Conservation (phyloP, 2,113 vertebrate species). For the Pelecanus crispus region DNA sequence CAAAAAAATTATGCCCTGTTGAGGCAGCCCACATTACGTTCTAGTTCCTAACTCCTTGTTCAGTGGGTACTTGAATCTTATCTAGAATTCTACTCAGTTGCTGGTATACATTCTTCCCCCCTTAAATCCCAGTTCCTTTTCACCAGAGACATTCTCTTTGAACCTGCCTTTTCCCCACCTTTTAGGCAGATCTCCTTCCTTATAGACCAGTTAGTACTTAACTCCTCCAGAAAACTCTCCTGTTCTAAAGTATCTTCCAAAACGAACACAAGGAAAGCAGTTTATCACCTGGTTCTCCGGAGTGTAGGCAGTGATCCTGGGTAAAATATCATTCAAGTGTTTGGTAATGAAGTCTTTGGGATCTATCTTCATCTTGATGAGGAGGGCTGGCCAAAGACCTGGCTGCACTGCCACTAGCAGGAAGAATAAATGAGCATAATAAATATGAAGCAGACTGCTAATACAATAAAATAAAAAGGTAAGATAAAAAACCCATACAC, state of each 20-base stretch:
- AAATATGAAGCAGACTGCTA: background rate
- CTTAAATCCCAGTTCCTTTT: background rate
- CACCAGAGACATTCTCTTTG: background rate
- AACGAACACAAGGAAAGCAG: background rate
- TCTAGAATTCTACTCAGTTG: background rate
- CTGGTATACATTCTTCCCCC: background rate
- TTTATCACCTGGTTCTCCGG: constrained; percentile 78
- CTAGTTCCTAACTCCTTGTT: background rate
- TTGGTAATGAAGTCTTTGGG: constrained; percentile 83
- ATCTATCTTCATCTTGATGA: constrained; percentile 87
- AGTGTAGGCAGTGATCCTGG: constrained; percentile 76
- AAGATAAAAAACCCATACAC: background rate
- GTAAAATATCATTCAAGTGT: constrained; percentile 83
- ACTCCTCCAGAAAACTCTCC: background rate
- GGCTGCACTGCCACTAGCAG: constrained; percentile 77
- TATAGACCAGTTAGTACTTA: background rate
- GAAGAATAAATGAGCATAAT: background rate
- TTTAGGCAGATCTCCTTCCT: background rate
- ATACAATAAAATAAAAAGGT: background rate
- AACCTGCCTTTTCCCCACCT: background rate
- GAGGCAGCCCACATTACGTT: background rate
- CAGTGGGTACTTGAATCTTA: background rate
- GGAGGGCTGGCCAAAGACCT: constrained; percentile 85
- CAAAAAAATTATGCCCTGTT: background rate
- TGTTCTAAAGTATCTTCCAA: background rate